A percentile compares a stretch with the other conserved stretches of the same genome.
These are phyloP conservation scores for Phrynosoma blainvillii DNA, from an alignment of 2,113 vertebrate genomes.

Conservation along the genomic window DNA sequence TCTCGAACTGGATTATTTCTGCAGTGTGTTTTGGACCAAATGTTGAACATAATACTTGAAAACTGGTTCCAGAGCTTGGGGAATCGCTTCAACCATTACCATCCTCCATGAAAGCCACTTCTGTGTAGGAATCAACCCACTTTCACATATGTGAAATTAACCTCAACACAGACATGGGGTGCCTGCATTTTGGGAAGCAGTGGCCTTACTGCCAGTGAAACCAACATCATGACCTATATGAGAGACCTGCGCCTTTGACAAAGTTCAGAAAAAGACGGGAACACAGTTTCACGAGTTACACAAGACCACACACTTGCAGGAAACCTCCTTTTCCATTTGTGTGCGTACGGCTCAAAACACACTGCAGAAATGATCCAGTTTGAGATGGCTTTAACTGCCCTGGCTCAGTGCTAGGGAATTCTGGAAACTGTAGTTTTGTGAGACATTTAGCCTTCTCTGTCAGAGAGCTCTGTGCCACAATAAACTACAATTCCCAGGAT, in stretches of 20 bases:
- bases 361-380: too few species aligned
- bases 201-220: too few species aligned
- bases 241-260: neutral
- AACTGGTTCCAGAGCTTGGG: neutral
- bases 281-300: neutral
- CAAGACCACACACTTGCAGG: neutral
- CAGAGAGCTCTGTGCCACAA: too few species aligned
- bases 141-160: neutral
- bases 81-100: neutral
- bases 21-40: too few species aligned
- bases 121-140: neutral
- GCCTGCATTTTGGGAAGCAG: too few species aligned
- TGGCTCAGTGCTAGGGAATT: too few species aligned
- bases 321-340: neutral
- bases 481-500: too few species aligned
- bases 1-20: too few species aligned
- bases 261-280: neutral
- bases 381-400: too few species aligned
- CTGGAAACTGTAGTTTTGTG: too few species aligned
- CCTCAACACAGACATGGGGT: neutral
- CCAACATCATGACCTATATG: neutral
- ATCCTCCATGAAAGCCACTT: neutral
- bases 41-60: neutral
- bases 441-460: too few species aligned
- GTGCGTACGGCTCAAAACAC: too few species aligned